Percentiles rank a stretch among this genome's conserved stretches.
Evolutionary conservation across 2,888 invertebrate species (phyloP).

Genomic region (Polymixis flavicincta): DNA sequence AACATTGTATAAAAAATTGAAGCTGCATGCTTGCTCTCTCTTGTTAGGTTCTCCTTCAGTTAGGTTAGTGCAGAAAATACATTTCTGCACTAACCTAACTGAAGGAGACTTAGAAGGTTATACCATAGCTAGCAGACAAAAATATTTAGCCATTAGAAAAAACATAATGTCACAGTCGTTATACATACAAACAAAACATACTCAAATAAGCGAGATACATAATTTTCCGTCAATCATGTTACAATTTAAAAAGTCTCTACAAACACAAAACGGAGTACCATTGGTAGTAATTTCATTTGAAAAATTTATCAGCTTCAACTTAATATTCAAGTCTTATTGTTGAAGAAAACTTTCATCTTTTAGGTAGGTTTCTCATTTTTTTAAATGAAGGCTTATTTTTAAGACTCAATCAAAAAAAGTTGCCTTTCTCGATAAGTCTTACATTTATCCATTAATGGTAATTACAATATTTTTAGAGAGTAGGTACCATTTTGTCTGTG

Average conservation of each 20-base stretch:
- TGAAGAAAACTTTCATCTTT: constrained; percentile 14
- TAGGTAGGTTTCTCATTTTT: background rate
- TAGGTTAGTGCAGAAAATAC: no score
- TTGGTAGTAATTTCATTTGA: constrained; percentile 29
- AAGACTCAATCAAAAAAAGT: no score
- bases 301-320: constrained; percentile 22
- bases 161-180: background rate
- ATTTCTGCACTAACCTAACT: background rate
- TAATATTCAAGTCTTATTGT: constrained; percentile 16
- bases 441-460: no score
- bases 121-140: background rate
- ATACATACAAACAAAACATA: background rate
- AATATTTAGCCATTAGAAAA: background rate
- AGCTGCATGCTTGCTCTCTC: background rate
- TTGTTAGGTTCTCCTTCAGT: no score
- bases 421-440: no score
- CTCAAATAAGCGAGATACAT: background rate
- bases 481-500: background rate
- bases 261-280: constrained; percentile 25
- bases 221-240: constrained; percentile 9
- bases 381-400: constrained; percentile 6
- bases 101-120: background rate
- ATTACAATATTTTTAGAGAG: background rate
- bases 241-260: constrained; percentile 5
- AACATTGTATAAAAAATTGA: background rate